Evolutionary conservation across 2,888 invertebrate genomes (phyloP), one percentile per base, ranked within the genome.

Genomic region (Lasius fuliginosus): DNA sequence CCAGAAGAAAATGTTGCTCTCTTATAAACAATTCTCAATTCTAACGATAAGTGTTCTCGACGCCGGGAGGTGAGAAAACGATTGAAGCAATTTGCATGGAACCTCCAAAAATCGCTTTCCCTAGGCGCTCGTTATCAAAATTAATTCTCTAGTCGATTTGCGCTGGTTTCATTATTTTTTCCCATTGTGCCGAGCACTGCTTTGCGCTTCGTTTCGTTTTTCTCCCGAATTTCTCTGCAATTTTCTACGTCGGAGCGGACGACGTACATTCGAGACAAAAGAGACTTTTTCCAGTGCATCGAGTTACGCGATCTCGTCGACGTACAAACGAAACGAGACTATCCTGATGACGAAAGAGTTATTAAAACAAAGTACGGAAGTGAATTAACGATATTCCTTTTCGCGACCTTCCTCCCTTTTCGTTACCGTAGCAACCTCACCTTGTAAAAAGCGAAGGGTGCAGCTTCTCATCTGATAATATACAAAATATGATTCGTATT

Each of bases 1-100:
- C 1, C 27, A 5, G 30, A 18, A n/a, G n/a, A 36, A 36, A 36
- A 15, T 18, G 15, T 23, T 46, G 0, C 42, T 18, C 15, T n/a
- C 15, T n/a, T 74, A 30, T 1, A n/a, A 74, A 74, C 40, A 60
- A 74, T 76, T 65, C 15, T 65, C 49, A 68, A 40, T 36, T 18
- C 27, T 40, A 83, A 89, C 89, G 89, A 84, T 79, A 86, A 84
- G 77, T 86, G 86, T 87, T 86, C 40, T 69, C 74, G 76, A 74
- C 86, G 83, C 42, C 49, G 77, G 27, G 33, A 42, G 30, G 53
- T 69, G 58, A 58, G 74, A 46, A 86, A 83, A 81, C 49, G 86
- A 89, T 86, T 82, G 56, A 62, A 56, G 58, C 62, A 75, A 89
- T 65, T 81, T 75, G 60, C 65, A 65, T 71, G 67, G 53, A 76